Conservation (phyloP, 2,113 vertebrate species). For the Circaetus gallicus region DNA sequence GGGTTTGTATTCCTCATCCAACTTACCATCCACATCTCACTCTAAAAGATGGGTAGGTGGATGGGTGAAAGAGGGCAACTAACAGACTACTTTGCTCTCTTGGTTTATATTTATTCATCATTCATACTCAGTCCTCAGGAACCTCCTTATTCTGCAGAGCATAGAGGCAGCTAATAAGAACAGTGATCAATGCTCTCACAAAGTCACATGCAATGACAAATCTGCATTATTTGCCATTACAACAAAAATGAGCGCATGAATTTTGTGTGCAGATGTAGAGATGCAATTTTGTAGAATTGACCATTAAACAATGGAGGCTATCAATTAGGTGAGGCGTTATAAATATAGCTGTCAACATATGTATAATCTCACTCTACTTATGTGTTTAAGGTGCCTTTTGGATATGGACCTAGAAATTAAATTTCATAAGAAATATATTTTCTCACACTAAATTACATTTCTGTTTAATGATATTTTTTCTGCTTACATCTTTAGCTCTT, state of each 20-base stretch:
- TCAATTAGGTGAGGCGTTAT: not conserved
- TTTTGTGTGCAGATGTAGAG: not conserved
- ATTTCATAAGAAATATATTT: not conserved
- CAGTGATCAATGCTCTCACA: not conserved
- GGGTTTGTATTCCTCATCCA: not conserved
- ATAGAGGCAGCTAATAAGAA: not conserved
- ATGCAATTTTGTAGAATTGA: not conserved
- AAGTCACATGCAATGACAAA: not conserved
- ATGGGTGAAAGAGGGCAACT: not conserved
- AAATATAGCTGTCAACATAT: not conserved
- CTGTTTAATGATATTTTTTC: not conserved
- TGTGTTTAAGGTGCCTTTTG: not conserved
- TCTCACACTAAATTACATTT: not conserved
- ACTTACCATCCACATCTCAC: not conserved
- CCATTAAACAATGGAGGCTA: not conserved
- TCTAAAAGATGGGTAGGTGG: not conserved
- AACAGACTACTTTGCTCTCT: not conserved
- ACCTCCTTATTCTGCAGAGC: not conserved
- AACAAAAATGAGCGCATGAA: not conserved
- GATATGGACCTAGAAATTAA: not conserved
- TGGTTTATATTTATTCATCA: not conserved
- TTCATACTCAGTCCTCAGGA: not conserved
- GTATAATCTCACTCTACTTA: not conserved
- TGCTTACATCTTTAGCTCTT: not conserved
- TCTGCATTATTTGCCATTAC: not conserved